phyloP scores from a whole-genome alignment of 2,888 invertebrate genomes.

The Ametastegia equiseti region DNA sequence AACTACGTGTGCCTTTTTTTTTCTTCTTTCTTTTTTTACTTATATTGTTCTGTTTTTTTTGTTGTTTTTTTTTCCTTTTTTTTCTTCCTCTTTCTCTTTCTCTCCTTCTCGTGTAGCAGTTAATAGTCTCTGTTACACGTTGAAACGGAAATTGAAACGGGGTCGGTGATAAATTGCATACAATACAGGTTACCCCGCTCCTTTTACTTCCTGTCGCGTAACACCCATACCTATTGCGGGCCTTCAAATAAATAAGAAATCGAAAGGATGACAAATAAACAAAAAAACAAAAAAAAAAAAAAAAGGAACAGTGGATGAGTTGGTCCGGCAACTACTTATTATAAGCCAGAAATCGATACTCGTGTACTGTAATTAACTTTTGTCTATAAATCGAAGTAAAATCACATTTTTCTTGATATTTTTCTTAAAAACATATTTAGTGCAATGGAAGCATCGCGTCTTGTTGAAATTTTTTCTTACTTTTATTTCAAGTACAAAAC shows the following conservation, averaged over 20 bases:
- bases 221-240: background rate
- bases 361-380: constrained; percentile 12
- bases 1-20: background rate
- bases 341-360: background rate
- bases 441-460: too few relatives aligned
- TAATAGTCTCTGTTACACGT: constrained; percentile 24
- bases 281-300: background rate
- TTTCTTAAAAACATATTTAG: too few relatives aligned
- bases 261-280: too few relatives aligned
- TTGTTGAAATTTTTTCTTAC: too few relatives aligned
- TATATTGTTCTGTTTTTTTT: background rate
- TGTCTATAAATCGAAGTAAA: background rate
- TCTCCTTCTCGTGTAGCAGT: background rate
- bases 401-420: too few relatives aligned
- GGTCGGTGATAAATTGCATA: constrained; percentile 32
- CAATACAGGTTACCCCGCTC: background rate
- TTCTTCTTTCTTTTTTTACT: background rate
- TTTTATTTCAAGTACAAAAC: background rate
- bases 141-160: constrained; percentile 37
- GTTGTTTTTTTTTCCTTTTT: background rate
- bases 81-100: background rate
- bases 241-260: constrained; percentile 1
- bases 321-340: background rate
- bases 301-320: background rate
- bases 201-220: constrained; percentile 17